A percentile compares a stretch with the other conserved stretches of the same genome.
Conservation (phyloP, 2,888 invertebrate species). For the Buathra laborator region DNA sequence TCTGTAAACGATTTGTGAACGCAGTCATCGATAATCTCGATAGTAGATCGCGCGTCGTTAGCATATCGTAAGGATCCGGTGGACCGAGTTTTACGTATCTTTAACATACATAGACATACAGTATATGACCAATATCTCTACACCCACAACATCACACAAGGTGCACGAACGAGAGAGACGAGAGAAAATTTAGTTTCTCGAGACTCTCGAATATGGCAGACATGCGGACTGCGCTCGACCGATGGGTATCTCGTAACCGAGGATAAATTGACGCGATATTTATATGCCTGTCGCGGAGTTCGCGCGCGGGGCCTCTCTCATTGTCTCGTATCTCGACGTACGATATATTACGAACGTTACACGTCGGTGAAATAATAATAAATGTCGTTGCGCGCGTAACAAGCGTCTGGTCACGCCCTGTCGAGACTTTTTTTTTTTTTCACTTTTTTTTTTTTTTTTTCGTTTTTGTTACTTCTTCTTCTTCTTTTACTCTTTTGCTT, state of each 20-base stretch:
- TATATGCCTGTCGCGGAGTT: conserved; percentile 80
- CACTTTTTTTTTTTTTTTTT: conserved; percentile 21
- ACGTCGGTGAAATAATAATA: conserved; percentile 76
- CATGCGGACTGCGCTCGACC: conserved; percentile 63
- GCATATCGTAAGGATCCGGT: conserved; percentile 23
- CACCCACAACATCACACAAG: conserved; percentile 36
- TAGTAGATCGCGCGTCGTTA: conserved; percentile 49
- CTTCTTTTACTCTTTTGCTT: conserved; percentile 23
- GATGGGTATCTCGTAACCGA: conserved; percentile 81
- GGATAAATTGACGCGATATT: conserved; percentile 79
- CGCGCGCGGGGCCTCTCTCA: conserved; percentile 69
- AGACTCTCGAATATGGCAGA: conserved; percentile 61
- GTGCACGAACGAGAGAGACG: conserved; percentile 26
- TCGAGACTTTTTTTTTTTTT: conserved; percentile 31
- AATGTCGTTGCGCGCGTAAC: conserved; percentile 68
- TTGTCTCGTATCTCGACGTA: conserved; percentile 77
- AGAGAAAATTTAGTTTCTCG: conserved; percentile 14
- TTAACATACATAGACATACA: background rate
- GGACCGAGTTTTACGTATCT: conserved; percentile 30
- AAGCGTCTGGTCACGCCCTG: conserved; percentile 64
- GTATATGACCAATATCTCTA: conserved; percentile 15
- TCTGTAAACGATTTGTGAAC: conserved; percentile 45
- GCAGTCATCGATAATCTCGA: conserved; percentile 57
- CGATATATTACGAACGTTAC: conserved; percentile 68
- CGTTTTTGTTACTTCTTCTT: conserved; percentile 20